Evolutionary conservation across 2,113 vertebrate genomes (phyloP).

Genomic region (Ptychochromis oligacanthus): DNA sequence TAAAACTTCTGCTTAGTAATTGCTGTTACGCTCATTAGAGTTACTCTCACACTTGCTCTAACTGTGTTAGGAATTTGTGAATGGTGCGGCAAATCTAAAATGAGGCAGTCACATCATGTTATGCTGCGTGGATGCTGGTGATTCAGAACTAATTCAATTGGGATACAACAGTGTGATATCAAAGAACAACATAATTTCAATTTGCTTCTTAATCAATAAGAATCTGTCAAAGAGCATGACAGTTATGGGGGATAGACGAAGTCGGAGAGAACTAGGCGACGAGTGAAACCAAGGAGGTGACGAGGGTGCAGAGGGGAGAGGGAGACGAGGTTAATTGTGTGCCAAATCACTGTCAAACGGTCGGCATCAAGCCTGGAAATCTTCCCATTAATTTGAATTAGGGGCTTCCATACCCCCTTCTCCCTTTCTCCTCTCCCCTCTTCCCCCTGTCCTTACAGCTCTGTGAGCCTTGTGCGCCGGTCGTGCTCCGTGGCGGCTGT

Average conservation of each 20-base stretch:
- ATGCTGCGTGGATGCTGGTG: conserved; percentile 1
- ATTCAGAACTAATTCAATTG: conserved; percentile 60
- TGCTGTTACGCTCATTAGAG: not conserved
- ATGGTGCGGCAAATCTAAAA: not conserved
- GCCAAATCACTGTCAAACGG: conserved; percentile 53
- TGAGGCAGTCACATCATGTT: conserved; percentile 27
- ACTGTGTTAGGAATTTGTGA: not conserved
- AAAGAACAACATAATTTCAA: conserved; percentile 51
- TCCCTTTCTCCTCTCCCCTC: conserved; percentile 23
- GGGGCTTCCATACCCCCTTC: conserved; percentile 48
- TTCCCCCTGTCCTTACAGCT: conserved; percentile 41
- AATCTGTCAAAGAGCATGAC: conserved; percentile 37
- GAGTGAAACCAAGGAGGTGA: conserved; percentile 28
- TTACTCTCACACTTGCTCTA: not conserved
- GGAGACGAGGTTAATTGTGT: conserved; percentile 73
- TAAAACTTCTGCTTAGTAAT: not conserved
- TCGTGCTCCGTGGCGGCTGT: conserved; percentile 57
- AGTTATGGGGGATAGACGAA: conserved; percentile 20
- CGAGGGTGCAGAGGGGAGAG: conserved; percentile 28
- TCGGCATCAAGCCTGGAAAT: conserved; percentile 76
- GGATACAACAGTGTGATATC: conserved; percentile 46
- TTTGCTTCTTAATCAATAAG: conserved; percentile 58
- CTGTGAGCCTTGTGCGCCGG: conserved; percentile 43
- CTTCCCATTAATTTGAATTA: conserved; percentile 75
- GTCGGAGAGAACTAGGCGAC: conserved; percentile 7